Conservation (phyloP, 1,140 invertebrate genomes). For the Gryon sp. region DNA sequence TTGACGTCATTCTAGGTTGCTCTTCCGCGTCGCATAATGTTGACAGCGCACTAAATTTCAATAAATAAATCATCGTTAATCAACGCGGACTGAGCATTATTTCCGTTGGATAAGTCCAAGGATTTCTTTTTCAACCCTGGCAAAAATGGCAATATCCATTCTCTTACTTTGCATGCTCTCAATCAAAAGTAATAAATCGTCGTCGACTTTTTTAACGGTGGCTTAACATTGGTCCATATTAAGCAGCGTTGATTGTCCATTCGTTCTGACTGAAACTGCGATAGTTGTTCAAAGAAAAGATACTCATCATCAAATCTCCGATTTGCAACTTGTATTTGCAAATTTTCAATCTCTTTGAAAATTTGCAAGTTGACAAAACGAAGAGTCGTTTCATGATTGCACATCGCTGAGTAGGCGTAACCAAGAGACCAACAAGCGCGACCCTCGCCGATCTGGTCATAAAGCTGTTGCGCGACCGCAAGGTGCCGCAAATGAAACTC, state of each 20-base stretch:
- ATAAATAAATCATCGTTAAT: slow-evolving; percentile 94
- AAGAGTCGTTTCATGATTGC: slow-evolving; percentile 94
- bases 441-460: slow-evolving; percentile 93
- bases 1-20: slow-evolving; percentile 67
- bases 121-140: slow-evolving; percentile 81
- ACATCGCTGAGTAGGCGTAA: slow-evolving; percentile 95
- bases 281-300: slow-evolving; percentile 94
- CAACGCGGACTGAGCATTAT: slow-evolving; percentile 61
- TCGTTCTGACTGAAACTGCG: slow-evolving; percentile 94
- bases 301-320: slow-evolving; percentile 89
- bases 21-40: slow-evolving; percentile 74
- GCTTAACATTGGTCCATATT: slow-evolving; percentile 78
- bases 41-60: slow-evolving; percentile 95
- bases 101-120: slow-evolving; percentile 64
- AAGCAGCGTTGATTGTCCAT: slow-evolving; percentile 98
- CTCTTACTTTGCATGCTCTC: slow-evolving; percentile 93
- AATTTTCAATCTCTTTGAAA: slow-evolving; percentile 95
- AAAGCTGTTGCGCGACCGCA: slow-evolving; percentile 92
- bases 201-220: slow-evolving; percentile 76
- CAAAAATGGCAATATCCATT: slow-evolving; percentile 90
- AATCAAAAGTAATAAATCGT: slow-evolving; percentile 91
- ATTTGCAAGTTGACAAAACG: slow-evolving; percentile 93
- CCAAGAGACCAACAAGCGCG: slow-evolving; percentile 93
- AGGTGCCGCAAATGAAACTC: slow-evolving; percentile 97
- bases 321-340: too few species aligned